Percentiles rank a stretch among this genome's conserved stretches.
phyloP scores from a whole-genome alignment of 2,113 vertebrate genomes.

The Nasalis larvatus region DNA sequence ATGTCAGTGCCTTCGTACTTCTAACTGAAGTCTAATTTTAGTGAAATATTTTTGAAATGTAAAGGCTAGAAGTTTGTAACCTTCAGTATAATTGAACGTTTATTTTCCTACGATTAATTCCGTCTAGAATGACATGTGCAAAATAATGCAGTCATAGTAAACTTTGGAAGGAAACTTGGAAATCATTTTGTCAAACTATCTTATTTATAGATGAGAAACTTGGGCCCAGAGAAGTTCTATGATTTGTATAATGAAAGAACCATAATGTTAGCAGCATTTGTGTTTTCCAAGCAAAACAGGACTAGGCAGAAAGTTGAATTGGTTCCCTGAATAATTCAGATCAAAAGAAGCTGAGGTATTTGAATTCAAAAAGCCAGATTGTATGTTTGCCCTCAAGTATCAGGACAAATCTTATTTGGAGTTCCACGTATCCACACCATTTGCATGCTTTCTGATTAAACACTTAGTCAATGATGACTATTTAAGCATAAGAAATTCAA shows the following conservation, averaged over 20 bases:
- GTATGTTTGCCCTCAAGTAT: conserved; percentile 15
- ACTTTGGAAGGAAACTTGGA: conserved; percentile 19
- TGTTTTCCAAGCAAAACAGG: conserved; percentile 57
- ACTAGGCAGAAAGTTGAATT: conserved; percentile 45
- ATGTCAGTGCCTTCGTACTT: not conserved
- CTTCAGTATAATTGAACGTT: not conserved
- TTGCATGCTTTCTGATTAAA: not conserved
- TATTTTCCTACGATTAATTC: conserved; percentile 51
- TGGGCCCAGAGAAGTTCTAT: not conserved
- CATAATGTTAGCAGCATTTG: conserved; percentile 34
- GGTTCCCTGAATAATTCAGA: conserved; percentile 44
- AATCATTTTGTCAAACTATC: conserved; percentile 21
- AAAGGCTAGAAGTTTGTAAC: not conserved
- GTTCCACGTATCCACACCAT: not conserved
- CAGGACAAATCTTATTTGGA: not conserved
- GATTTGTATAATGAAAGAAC: conserved; percentile 53
- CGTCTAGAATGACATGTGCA: not conserved
- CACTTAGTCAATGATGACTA: not conserved
- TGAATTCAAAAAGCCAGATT: conserved; percentile 4
- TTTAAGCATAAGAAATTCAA: not conserved
- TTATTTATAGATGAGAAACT: conserved; percentile 55
- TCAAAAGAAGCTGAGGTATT: conserved; percentile 33
- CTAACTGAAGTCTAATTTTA: not conserved
- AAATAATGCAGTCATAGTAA: conserved; percentile 9
- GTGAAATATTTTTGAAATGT: not conserved